phyloP scores from a whole-genome alignment of 2,797 vertebrate species.

The Sarcophilus harrisii region DNA sequence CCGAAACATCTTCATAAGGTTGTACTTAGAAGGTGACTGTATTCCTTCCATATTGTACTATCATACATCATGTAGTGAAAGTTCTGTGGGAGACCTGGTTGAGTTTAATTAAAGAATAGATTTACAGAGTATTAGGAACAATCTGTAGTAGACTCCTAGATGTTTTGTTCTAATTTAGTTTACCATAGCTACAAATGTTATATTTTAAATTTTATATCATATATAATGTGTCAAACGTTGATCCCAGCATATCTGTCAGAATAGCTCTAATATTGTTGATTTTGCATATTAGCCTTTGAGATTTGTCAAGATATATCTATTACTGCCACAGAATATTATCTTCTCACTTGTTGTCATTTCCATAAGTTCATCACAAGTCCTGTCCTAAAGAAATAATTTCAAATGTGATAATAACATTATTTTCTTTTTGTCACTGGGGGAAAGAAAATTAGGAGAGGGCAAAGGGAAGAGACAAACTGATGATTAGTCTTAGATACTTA shows the following conservation, averaged over 20 bases:
- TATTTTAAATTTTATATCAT: slow-evolving; percentile 30
- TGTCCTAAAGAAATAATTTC: slow-evolving; percentile 6
- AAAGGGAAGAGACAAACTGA: neutral
- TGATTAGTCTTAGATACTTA: neutral
- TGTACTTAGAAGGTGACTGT: slow-evolving; percentile 14
- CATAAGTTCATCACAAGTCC: neutral
- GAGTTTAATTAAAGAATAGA: slow-evolving; percentile 74
- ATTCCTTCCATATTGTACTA: slow-evolving; percentile 57
- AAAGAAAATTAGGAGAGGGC: neutral
- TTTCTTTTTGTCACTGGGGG: neutral
- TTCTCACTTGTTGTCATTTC: slow-evolving; percentile 10
- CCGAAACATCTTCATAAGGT: slow-evolving; percentile 76
- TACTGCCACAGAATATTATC: neutral
- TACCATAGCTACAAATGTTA: neutral
- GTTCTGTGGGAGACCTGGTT: slow-evolving; percentile 69
- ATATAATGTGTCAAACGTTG: neutral
- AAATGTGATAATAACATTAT: neutral
- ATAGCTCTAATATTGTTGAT: neutral
- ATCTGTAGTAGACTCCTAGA: slow-evolving; percentile 49
- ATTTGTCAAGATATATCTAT: neutral
- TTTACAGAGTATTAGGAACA: slow-evolving; percentile 70
- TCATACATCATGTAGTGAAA: neutral
- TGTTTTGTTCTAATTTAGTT: slow-evolving; percentile 44
- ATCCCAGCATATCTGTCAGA: neutral
- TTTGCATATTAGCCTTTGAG: neutral